Evolutionary conservation across 2,797 vertebrate genomes (phyloP), one percentile per base, ranked within the genome.

Genomic region (Meda fulgida): DNA sequence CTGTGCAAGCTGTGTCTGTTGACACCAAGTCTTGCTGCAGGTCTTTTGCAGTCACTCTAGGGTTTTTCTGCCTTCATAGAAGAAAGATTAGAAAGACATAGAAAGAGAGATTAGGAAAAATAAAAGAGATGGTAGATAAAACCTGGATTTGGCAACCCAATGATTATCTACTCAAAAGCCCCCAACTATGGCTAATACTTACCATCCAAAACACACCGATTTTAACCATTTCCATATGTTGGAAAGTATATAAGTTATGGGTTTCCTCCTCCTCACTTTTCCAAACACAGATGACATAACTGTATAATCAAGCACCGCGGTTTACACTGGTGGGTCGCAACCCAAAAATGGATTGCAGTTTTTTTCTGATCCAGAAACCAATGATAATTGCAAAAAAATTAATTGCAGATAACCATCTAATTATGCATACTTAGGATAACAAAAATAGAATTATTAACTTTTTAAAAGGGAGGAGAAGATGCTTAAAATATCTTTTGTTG

Each of bases 161-260:
- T 70, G 71, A 66, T 70, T 69, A 58, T 80, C 43, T 66, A 53
- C 58, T 85, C 63, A 46, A 75, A 73, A 46, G 87, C 80, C 81
- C 87, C 83, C 85, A 83, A 87, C 87, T 85, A 48, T 81, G 78
- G 84, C 72, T 43, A 4, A 10, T 77, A 38, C 53, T n/a, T 38
- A 63, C 38, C 69, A 71, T 85, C 2, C 7, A 23, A 73, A 8
- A 29, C 55, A 2, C 77, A 36, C 60, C n/a, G 5, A 19, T 48
- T 73, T 58, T 31, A 46, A 80, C 21, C 31, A 48, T 65, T 73
- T 53, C 48, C 58, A 80, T 85, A 14, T 40, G 51, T 70, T 63
- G 58, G 51, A 58, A 31, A 60, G 8, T 81, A 60, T 70, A n/a
- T 63, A 63, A 18, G 5, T 65, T 26, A 60, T 69, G 78, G 60